phyloP scores from a whole-genome alignment of 1,140 invertebrate genomes.

The Dufourea novaeangliae region DNA sequence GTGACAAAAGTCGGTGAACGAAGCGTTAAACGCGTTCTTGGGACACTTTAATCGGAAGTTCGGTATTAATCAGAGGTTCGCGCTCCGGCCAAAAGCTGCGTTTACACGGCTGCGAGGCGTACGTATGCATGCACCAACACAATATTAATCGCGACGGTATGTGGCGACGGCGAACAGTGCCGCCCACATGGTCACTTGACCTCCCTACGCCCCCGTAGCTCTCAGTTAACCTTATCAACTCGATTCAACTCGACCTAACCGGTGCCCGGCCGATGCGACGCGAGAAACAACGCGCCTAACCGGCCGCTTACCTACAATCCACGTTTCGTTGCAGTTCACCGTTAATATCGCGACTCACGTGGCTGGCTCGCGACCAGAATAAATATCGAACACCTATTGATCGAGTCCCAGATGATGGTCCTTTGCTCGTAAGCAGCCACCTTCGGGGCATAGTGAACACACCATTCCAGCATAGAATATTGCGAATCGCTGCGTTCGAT shows the following conservation, averaged over 20 bases:
- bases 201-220: slow-evolving; percentile 79
- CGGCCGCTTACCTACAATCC: slow-evolving; percentile 51
- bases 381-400: slow-evolving; percentile 19
- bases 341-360: slow-evolving; percentile 9
- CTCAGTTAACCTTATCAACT: slow-evolving; percentile 81
- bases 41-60: slow-evolving; percentile 54
- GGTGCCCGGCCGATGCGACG: slow-evolving; percentile 58
- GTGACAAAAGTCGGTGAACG: not conserved
- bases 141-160: slow-evolving; percentile 74
- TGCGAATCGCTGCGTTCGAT: not conserved
- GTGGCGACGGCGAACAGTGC: slow-evolving; percentile 72
- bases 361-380: slow-evolving; percentile 27
- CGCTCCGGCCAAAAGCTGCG: slow-evolving; percentile 40
- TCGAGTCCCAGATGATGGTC: not conserved
- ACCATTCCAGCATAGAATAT: not conserved
- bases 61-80: slow-evolving; percentile 47
- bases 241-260: slow-evolving; percentile 77
- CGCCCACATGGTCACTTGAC: slow-evolving; percentile 80
- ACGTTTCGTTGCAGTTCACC: slow-evolving; percentile 22
- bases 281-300: slow-evolving; percentile 13
- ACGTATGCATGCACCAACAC: slow-evolving; percentile 20
- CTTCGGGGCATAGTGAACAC: not conserved
- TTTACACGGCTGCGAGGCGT: slow-evolving; percentile 29
- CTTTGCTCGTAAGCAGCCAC: not conserved
- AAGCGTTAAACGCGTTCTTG: slow-evolving; percentile 26